phyloP scores from a whole-genome alignment of 2,113 vertebrate genomes.

The Probosciger aterrimus region DNA sequence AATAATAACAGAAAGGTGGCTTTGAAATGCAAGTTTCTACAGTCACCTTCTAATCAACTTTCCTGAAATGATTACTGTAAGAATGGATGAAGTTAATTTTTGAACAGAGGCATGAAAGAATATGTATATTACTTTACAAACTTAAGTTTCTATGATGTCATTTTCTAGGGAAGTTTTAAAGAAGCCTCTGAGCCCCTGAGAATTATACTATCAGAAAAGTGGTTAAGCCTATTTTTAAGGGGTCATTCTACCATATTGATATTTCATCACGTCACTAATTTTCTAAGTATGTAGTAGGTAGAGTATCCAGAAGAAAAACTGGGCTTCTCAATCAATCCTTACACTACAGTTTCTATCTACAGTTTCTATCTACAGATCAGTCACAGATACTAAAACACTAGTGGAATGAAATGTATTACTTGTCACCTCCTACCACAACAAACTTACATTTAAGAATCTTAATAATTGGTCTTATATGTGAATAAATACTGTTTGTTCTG shows the following conservation, averaged over 20 bases:
- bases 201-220: not conserved
- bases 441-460: not conserved
- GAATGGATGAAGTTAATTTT: not conserved
- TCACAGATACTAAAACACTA: not conserved
- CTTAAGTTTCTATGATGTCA: not conserved
- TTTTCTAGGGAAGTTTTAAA: not conserved
- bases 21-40: not conserved
- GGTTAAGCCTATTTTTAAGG: not conserved
- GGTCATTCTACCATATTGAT: not conserved
- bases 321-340: not conserved
- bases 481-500: not conserved
- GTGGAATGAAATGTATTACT: not conserved
- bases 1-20: not conserved
- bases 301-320: not conserved
- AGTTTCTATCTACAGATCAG: not conserved
- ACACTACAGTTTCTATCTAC: not conserved
- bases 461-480: not conserved
- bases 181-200: not conserved
- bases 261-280: not conserved
- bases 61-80: not conserved
- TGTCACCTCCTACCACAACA: not conserved
- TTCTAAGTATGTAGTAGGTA: not conserved
- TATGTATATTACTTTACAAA: not conserved
- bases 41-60: not conserved
- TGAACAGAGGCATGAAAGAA: not conserved